Percentiles rank a stretch among this genome's conserved stretches.
Conservation (phyloP, 1,140 invertebrate genomes). For the Magallana ariakensis region DNA sequence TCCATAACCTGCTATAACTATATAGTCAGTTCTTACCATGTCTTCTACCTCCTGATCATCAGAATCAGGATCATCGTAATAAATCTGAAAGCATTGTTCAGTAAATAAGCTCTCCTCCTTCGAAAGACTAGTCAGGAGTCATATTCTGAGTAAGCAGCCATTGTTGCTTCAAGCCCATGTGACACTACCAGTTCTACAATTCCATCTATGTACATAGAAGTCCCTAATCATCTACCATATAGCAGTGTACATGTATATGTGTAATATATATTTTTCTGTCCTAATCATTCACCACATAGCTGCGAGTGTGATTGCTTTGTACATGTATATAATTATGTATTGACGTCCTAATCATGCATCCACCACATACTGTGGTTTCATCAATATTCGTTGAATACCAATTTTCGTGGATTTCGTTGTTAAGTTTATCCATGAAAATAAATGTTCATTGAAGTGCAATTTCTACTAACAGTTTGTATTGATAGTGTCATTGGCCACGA, state of each 20-base stretch:
- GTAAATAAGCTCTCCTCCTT: not conserved
- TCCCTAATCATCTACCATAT: not conserved
- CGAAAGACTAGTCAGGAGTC: not conserved
- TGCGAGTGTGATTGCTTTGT: not conserved
- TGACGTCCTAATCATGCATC: no score
- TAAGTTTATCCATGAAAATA: no score
- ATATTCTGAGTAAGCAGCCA: not conserved
- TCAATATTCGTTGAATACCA: no score
- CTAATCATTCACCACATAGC: no score
- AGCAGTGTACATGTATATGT: not conserved
- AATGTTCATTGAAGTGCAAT: no score
- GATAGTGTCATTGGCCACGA: no score
- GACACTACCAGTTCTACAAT: not conserved
- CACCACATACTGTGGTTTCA: no score
- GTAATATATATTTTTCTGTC: no score
- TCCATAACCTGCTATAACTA: not conserved
- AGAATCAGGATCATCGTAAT: conserved; percentile 16
- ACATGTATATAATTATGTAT: not conserved
- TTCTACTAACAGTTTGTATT: no score
- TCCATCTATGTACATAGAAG: no score
- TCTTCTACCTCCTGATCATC: conserved; percentile 1
- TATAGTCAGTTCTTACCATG: not conserved
- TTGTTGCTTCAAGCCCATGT: not conserved
- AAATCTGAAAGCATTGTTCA: conserved; percentile 27
- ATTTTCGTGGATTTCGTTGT: no score